Percentiles rank a stretch among this genome's conserved stretches.
Evolutionary conservation across 2,888 invertebrate genomes (phyloP).

Genomic region (Drosophila melanosoma): DNA sequence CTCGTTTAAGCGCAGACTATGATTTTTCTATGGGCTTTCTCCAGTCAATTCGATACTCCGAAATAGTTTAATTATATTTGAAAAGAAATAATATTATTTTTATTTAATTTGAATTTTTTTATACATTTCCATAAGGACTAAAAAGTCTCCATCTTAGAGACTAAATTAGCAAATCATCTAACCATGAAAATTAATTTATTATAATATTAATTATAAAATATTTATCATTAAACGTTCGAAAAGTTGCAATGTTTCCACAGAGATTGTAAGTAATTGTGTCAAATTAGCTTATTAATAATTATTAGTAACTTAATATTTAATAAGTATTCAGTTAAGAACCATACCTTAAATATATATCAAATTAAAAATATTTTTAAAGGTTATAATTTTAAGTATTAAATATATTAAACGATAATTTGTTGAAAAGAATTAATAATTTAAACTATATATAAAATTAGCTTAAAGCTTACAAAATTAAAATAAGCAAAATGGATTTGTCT

Average conservation of each 20-base stretch:
- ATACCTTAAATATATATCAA: not conserved
- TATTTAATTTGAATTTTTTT: not conserved
- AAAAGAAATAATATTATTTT: no score
- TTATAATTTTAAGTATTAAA: not conserved
- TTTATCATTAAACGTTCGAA: not conserved
- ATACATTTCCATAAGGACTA: not conserved
- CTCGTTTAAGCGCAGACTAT: no score
- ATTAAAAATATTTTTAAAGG: not conserved
- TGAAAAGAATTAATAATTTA: not conserved
- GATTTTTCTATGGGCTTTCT: no score
- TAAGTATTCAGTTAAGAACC: not conserved
- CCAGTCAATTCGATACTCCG: no score
- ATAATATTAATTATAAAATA: no score
- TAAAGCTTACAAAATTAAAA: not conserved
- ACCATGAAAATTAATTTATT: not conserved
- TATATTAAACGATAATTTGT: not conserved
- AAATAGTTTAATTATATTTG: no score
- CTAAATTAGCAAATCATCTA: not conserved
- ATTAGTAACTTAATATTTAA: not conserved
- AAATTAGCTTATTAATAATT: not conserved
- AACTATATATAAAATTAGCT: not conserved
- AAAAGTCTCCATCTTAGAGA: not conserved
- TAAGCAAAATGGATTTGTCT: not conserved
- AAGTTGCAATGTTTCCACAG: not conserved
- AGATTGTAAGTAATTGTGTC: not conserved